A percentile compares a stretch with the other conserved stretches of the same genome.
phyloP scores from a whole-genome alignment of 2,797 vertebrate species.

The Kryptopterus vitreolus region DNA sequence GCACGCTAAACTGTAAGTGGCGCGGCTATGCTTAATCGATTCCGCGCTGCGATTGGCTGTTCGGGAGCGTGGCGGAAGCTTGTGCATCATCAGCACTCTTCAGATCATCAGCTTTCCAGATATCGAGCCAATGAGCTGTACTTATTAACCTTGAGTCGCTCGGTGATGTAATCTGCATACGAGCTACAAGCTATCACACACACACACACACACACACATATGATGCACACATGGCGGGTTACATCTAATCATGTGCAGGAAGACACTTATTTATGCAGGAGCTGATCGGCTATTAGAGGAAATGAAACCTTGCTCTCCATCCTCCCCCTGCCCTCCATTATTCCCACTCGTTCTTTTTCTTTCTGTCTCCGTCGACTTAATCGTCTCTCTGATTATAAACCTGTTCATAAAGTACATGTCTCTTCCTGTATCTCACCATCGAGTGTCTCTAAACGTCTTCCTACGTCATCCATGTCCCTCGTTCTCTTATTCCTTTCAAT shows the following conservation, averaged over 20 bases:
- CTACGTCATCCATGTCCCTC: not conserved
- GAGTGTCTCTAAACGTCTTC: not conserved
- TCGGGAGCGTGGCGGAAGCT: not conserved
- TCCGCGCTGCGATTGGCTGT: slow-evolving; percentile 21
- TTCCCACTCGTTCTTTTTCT: not conserved
- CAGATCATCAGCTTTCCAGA: slow-evolving; percentile 37
- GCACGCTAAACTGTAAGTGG: not conserved
- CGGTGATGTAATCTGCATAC: slow-evolving; percentile 39
- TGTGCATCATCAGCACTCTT: slow-evolving; percentile 35
- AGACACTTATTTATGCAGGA: slow-evolving; percentile 37
- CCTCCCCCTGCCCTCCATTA: slow-evolving; percentile 17
- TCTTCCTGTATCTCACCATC: not conserved
- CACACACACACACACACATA: slow-evolving; percentile 27
- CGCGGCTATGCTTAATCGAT: slow-evolving; percentile 9
- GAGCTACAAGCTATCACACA: slow-evolving; percentile 16
- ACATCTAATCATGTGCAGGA: slow-evolving; percentile 42
- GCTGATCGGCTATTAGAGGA: slow-evolving; percentile 32
- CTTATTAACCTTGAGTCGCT: slow-evolving; percentile 39
- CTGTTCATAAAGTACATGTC: not conserved
- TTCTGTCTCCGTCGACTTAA: not conserved
- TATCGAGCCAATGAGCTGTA: slow-evolving; percentile 38
- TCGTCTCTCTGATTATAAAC: not conserved
- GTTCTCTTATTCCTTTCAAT: not conserved
- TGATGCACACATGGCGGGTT: not conserved
- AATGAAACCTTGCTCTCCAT: slow-evolving; percentile 37